phyloP scores from a whole-genome alignment of 1,140 invertebrate species.

The Papilio helenus region DNA sequence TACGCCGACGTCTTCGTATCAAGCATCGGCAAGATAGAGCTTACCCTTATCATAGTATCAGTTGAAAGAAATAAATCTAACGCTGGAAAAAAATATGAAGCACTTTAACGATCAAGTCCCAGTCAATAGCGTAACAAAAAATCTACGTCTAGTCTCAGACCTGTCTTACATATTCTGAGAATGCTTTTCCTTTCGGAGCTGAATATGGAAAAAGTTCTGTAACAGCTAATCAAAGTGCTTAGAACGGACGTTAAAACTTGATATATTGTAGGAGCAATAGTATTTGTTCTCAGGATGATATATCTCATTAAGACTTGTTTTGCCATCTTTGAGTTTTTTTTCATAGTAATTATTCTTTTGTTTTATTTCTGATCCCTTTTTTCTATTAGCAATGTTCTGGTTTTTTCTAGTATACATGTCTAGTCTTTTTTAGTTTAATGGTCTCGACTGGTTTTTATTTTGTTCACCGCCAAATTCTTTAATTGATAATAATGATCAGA shows the following conservation, averaged over 20 bases:
- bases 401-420: not conserved
- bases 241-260: conserved; percentile 32
- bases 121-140: conserved; percentile 48
- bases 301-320: conserved; percentile 33
- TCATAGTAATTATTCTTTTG: conserved; percentile 7
- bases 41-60: conserved; percentile 35
- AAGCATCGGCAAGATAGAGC: conserved; percentile 31
- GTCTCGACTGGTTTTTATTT: not conserved
- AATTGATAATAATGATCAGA: not conserved
- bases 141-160: conserved; percentile 35
- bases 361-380: conserved; percentile 21
- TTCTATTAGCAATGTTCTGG: not conserved
- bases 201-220: conserved; percentile 36
- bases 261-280: conserved; percentile 30
- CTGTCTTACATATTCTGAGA: conserved; percentile 42
- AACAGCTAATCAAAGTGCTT: conserved; percentile 38
- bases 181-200: conserved; percentile 40
- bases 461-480: not conserved
- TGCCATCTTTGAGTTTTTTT: conserved; percentile 32
- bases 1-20: not conserved
- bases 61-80: conserved; percentile 50
- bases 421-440: not conserved
- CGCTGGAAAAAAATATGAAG: conserved; percentile 45
- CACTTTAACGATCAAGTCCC: conserved; percentile 47
- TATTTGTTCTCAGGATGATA: conserved; percentile 27